Percentiles rank a stretch among this genome's conserved stretches.
Evolutionary conservation across 2,888 invertebrate genomes (phyloP).

Genomic region (Machimus rusticus): DNA sequence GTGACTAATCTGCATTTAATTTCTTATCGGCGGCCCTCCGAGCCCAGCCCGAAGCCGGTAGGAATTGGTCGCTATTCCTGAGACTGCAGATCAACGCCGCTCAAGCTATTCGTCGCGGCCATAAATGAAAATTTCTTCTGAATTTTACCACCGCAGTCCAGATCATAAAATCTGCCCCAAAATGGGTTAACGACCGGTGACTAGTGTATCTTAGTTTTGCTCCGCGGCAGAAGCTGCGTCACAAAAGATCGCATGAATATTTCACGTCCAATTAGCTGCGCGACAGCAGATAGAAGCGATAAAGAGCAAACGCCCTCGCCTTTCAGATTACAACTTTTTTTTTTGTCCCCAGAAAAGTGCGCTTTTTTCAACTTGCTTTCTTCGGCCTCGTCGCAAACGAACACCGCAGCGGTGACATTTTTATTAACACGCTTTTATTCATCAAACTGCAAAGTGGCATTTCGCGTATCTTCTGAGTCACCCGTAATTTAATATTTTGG

Average conservation of each 20-base stretch:
- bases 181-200: slow-evolving; percentile 36
- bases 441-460: background rate
- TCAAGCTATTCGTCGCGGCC: background rate
- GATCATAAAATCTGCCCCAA: slow-evolving; percentile 21
- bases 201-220: background rate
- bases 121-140: slow-evolving; percentile 15
- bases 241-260: slow-evolving; percentile 27
- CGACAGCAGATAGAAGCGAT: background rate
- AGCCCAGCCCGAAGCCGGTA: background rate
- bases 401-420: background rate
- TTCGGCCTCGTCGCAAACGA: background rate
- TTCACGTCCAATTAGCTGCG: slow-evolving; percentile 19
- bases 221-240: slow-evolving; percentile 9
- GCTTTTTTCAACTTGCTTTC: background rate
- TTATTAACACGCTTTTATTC: background rate
- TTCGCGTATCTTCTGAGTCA: background rate
- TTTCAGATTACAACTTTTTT: slow-evolving; percentile 1
- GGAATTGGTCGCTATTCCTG: background rate
- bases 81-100: background rate
- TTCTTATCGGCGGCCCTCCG: background rate
- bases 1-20: slow-evolving; percentile 35
- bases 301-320: slow-evolving; percentile 19
- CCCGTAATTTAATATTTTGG: background rate
- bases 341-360: background rate
- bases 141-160: background rate